Evolutionary conservation across 2,113 vertebrate genomes (phyloP), one percentile per base, ranked within the genome.

Genomic region (Pluvialis apricaria): DNA sequence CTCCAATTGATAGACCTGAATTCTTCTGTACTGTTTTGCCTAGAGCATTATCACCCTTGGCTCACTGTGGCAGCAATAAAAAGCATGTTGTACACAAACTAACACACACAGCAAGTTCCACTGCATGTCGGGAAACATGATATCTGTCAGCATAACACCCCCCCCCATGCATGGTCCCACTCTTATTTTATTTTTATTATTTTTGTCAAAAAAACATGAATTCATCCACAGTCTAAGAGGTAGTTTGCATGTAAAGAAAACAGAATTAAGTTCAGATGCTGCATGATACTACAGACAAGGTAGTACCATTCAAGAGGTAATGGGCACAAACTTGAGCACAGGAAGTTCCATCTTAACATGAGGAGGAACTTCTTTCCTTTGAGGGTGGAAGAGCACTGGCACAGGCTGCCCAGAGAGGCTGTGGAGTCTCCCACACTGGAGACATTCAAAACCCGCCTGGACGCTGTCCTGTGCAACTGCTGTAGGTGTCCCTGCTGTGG

Each of bases 1-100:
- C n/a, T 61, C 44, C 47, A 62, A 24, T 25, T 76, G 45, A 93
- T 68, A 96, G 58, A 15, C 65, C 70, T 49, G 25, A 52, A 94
- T 84, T 92, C 54, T 93, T 90, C 44, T 32, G 47, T 57, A 45
- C 40, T 5, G 38, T 62, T 62, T 17, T 69, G 26, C 55, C 16
- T 47, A 73, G 19, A 95, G 26, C 38, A 21, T 80, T 75, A 82
- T 79, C 88, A 73, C n/a, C 28, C 82, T 81, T 58, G 22, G 29
- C 22, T 86, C 71, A 28, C 24, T 73, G 69, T 83, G 69, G 73
- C 44, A 88, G 54, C 71, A 88, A 65, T 71, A 80, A 85, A 91
- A 84, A 88, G 9, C 36, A 58, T 26, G 25, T 42, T 95, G 44
- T 58, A 45, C 78, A 61, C 77, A 71, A 79, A 52, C 9, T 85